phyloP scores from a whole-genome alignment of 2,113 vertebrate genomes.

The Alosa alosa region DNA sequence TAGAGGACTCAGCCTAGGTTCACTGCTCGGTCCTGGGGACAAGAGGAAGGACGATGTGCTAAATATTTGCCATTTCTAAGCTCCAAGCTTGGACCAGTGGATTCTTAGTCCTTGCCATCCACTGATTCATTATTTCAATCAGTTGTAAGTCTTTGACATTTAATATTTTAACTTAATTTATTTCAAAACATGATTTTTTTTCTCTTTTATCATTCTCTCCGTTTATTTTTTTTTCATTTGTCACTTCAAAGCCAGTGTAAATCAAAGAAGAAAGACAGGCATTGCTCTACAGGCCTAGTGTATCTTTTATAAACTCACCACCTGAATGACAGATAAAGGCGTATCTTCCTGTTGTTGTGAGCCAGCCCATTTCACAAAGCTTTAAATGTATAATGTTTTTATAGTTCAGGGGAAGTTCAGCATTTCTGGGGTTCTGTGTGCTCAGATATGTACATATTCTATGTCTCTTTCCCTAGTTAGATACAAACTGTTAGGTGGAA shows the following conservation, averaged over 20 bases:
- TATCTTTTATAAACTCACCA: background rate
- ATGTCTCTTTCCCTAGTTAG: background rate
- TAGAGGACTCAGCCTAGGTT: too few species aligned
- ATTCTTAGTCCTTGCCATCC: background rate
- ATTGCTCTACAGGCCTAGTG: background rate
- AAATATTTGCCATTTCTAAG: too few species aligned
- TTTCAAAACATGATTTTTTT: background rate
- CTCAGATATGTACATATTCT: background rate
- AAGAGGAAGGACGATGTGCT: too few species aligned
- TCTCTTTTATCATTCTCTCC: background rate
- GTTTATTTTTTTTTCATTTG: background rate
- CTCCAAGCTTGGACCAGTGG: too few species aligned
- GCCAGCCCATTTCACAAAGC: background rate
- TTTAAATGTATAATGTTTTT: slow-evolving; percentile 1
- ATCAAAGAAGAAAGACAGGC: slow-evolving; percentile 4
- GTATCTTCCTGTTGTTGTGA: background rate
- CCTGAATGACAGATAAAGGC: background rate
- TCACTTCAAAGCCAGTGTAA: slow-evolving; percentile 1
- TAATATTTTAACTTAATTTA: background rate
- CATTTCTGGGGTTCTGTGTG: background rate
- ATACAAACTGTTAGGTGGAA: background rate
- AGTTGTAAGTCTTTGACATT: slow-evolving; percentile 4
- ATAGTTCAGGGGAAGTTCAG: slow-evolving; percentile 5
- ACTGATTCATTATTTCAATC: background rate
- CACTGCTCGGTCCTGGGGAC: too few species aligned